These are phyloP conservation scores for Nipponia nippon DNA, from an alignment of 2,113 vertebrate species.

Conservation along the genomic window DNA sequence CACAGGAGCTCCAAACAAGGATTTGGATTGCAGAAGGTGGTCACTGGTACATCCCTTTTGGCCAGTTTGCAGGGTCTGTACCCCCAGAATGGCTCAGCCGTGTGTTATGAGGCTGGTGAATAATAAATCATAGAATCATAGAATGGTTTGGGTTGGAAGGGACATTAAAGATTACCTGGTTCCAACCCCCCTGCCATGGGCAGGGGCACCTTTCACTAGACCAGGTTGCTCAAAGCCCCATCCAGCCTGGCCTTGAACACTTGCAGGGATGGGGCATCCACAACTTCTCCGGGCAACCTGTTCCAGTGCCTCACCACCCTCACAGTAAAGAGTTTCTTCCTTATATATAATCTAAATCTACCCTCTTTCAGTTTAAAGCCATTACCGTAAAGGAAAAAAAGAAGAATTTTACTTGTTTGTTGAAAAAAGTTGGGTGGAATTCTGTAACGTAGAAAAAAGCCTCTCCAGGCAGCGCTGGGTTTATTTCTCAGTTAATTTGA, in stretches of 20 bases:
- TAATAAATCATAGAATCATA: background rate
- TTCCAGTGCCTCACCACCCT: too few relatives aligned
- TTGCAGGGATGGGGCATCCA: too few relatives aligned
- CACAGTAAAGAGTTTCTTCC: too few relatives aligned
- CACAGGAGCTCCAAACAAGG: background rate
- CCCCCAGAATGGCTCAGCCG: background rate
- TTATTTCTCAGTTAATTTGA: constrained; percentile 6
- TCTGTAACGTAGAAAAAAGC: background rate
- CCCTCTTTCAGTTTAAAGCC: too few relatives aligned
- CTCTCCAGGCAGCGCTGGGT: background rate
- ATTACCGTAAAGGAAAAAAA: background rate
- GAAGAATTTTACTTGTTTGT: background rate
- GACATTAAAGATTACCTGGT: too few relatives aligned
- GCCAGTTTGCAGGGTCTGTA: background rate
- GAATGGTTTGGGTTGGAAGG: too few relatives aligned
- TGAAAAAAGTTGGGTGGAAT: background rate
- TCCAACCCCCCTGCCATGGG: too few relatives aligned
- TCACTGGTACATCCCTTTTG: background rate
- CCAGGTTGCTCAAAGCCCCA: too few relatives aligned
- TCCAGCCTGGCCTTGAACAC: too few relatives aligned
- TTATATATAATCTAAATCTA: too few relatives aligned
- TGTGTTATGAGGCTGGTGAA: background rate
- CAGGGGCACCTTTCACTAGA: too few relatives aligned
- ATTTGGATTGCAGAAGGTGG: background rate
- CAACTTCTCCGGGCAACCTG: too few relatives aligned